Evolutionary conservation across 2,797 vertebrate species (phyloP), one percentile per base, ranked within the genome.

Genomic region (Brotogeris chrysoptera): DNA sequence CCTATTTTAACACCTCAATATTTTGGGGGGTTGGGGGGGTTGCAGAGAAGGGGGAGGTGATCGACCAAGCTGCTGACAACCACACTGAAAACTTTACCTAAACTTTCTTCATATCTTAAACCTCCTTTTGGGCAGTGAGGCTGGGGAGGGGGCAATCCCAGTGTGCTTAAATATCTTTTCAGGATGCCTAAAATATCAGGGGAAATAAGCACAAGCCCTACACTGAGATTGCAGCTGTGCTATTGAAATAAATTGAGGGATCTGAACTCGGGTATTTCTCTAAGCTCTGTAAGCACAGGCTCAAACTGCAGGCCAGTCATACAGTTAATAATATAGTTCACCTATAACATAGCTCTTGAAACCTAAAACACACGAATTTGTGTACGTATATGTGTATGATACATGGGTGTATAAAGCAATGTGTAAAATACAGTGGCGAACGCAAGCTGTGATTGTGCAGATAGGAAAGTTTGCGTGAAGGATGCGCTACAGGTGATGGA

Each of bases 1-100:
- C 95, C 95, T 73, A 81, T 97, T 96, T 97, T 97, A 98, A 97
- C 97, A 97, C 97, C 97, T 98, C 94, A 41, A 41, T 96, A 94
- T 98, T 98, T 97, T 96, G 97, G 91, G 94, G 95, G 93, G 70
- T 5, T 93, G 20, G 14, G 32, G 52, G n/a, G 20, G 32, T 90
- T 38, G 55, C 20, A 47, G 53, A 50, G 88, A 18, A 25, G 84
- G 82, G 65, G 91, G 47, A 91, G 43, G 81, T 50, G 32, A 61
- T 63, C 32, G 2, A 21, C 25, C 5, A 10, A 96, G 95, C 90
- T 97, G 97, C 96, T 97, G 97, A 98, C 96, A 98, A 93, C 65
- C 1, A 0, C 92, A 47, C 39, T 70, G 84, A 94, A 96, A 97
- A 93, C 88, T 66, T 89, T 80, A 97, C 95, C 96, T 81, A 96